These are phyloP conservation scores for Quiscalus mexicanus DNA, from an alignment of 2,113 vertebrate genomes.

Conservation along the genomic window DNA sequence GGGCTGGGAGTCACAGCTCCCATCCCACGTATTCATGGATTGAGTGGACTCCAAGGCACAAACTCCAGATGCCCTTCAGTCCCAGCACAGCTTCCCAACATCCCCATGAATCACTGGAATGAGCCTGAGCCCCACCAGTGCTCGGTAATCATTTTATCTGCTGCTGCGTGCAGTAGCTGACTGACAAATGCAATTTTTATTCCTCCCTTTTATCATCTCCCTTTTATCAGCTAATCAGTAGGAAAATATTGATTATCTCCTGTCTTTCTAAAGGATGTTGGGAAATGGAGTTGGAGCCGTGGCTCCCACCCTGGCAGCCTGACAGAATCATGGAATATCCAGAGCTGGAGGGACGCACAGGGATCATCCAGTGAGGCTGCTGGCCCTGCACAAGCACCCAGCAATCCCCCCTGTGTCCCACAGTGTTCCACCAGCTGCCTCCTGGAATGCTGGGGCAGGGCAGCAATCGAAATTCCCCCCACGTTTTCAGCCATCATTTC, in stretches of 20 bases:
- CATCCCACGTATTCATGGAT: neutral
- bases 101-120: neutral
- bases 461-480: neutral
- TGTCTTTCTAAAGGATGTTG: neutral
- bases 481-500: neutral
- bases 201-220: neutral
- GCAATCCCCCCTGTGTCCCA: neutral
- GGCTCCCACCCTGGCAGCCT: neutral
- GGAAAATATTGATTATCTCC: neutral
- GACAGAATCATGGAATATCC: neutral
- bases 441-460: neutral
- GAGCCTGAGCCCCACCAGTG: neutral
- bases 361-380: neutral
- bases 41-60: neutral
- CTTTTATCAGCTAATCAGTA: neutral
- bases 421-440: neutral
- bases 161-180: neutral
- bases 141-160: neutral
- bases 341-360: accelerated
- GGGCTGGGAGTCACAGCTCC: neutral
- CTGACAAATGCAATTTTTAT: neutral
- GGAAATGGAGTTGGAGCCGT: neutral
- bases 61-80: neutral
- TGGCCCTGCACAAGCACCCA: neutral
- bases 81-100: accelerated